Percentiles rank a stretch among this genome's conserved stretches.
Conservation (phyloP, 2,797 vertebrate species). For the Sebastes alutus region DNA sequence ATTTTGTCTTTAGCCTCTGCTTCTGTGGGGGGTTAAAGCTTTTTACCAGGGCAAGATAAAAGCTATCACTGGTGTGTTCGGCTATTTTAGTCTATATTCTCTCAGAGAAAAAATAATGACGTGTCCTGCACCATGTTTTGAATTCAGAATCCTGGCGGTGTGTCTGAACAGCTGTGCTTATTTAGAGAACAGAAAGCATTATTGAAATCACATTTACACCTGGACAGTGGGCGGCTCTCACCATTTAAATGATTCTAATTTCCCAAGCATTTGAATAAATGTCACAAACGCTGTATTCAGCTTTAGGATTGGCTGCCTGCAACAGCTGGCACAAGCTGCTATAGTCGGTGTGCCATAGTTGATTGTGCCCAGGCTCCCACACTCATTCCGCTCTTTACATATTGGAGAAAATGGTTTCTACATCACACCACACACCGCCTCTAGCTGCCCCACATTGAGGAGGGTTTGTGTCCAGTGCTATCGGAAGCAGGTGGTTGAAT, state of each 20-base stretch:
- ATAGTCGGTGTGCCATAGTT: slow-evolving; percentile 42
- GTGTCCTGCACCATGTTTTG: slow-evolving; percentile 20
- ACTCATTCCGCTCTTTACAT: slow-evolving; percentile 3
- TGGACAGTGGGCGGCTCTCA: slow-evolving; percentile 54
- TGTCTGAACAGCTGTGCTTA: slow-evolving; percentile 48
- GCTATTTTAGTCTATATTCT: slow-evolving; percentile 37
- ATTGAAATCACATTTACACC: slow-evolving; percentile 69
- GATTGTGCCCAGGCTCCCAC: slow-evolving; percentile 39
- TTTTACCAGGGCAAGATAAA: slow-evolving; percentile 54
- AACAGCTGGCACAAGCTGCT: slow-evolving; percentile 63
- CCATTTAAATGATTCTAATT: slow-evolving; percentile 65
- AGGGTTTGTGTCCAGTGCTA: slow-evolving; percentile 31
- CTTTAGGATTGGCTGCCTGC: slow-evolving; percentile 54
- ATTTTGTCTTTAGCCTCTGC: slow-evolving; percentile 61
- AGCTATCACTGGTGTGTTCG: slow-evolving; percentile 20
- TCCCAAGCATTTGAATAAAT: slow-evolving; percentile 61
- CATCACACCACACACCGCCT: slow-evolving; percentile 14
- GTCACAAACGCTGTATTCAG: slow-evolving; percentile 59
- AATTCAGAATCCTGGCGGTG: slow-evolving; percentile 33
- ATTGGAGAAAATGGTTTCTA: slow-evolving; percentile 39
- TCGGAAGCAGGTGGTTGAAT: slow-evolving; percentile 42
- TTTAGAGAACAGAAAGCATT: slow-evolving; percentile 51
- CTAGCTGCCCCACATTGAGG: slow-evolving; percentile 22
- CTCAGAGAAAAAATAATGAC: slow-evolving; percentile 24
- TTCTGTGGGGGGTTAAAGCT: slow-evolving; percentile 52